phyloP scores from a whole-genome alignment of 2,113 vertebrate species.

The Meleagris gallopavo region DNA sequence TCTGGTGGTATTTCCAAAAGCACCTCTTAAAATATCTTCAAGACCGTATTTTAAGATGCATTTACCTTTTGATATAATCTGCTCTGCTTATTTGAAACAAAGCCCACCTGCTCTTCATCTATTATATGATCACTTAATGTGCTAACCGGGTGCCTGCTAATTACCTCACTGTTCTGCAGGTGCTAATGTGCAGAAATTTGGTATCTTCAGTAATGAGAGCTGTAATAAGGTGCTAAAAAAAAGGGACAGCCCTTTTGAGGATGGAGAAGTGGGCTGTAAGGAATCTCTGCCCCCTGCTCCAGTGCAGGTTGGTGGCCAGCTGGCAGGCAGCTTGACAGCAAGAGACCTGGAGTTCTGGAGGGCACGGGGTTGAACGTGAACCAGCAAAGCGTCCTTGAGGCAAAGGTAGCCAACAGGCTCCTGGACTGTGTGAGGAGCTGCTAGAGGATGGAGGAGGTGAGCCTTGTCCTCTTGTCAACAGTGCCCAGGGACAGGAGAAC shows the following conservation, averaged over 20 bases:
- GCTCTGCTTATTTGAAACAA: constrained; percentile 19
- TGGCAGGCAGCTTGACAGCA: not conserved
- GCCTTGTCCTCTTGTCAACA: not conserved
- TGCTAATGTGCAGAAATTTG: not conserved
- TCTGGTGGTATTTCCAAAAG: not conserved
- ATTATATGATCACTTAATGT: constrained; percentile 14
- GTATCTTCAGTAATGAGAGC: not conserved
- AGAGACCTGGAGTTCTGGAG: not conserved
- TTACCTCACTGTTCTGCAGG: constrained; percentile 7
- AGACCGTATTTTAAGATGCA: not conserved
- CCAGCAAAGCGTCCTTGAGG: not conserved
- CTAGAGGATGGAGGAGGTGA: not conserved
- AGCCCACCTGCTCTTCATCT: constrained; percentile 12
- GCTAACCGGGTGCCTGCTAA: not conserved
- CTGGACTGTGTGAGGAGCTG: not conserved
- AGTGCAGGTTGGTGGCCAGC: not conserved
- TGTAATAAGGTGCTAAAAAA: not conserved
- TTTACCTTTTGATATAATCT: constrained; percentile 34
- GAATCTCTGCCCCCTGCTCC: not conserved
- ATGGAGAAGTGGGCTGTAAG: not conserved
- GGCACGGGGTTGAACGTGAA: not conserved
- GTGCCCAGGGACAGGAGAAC: not conserved
- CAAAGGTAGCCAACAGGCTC: not conserved
- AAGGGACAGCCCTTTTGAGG: not conserved
- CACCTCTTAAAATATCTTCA: not conserved